A percentile compares a stretch with the other conserved stretches of the same genome.
Evolutionary conservation across 2,797 vertebrate genomes (phyloP).

Genomic region (Cryptoblepharus egeriae): DNA sequence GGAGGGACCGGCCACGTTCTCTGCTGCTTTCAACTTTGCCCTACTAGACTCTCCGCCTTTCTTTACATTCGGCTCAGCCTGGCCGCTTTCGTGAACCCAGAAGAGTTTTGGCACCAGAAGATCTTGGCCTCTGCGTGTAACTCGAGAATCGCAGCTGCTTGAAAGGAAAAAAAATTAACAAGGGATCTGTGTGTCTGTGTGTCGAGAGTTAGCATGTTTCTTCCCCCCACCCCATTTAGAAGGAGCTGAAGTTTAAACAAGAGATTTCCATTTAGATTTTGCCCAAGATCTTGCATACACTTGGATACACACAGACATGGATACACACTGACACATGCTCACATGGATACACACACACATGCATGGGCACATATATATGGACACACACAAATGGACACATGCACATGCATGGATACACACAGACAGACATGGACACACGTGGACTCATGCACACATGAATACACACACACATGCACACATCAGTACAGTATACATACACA

Average conservation of each 20-base stretch:
- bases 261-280: not conserved
- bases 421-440: too few species aligned
- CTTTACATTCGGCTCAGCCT: accelerated
- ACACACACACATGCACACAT: too few species aligned
- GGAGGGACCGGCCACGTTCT: not conserved
- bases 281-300: too few species aligned
- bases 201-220: too few species aligned
- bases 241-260: not conserved
- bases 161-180: slow-evolving; percentile 9
- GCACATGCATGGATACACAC: too few species aligned
- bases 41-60: not conserved
- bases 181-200: not conserved
- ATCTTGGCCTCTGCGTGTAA: not conserved
- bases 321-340: too few species aligned
- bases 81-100: accelerated
- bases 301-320: too few species aligned
- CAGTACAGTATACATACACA: too few species aligned
- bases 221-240: not conserved
- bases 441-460: too few species aligned
- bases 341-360: too few species aligned
- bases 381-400: too few species aligned
- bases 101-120: not conserved
- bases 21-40: slow-evolving; percentile 48
- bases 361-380: too few species aligned
- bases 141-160: not conserved